Evolutionary conservation across 1,140 invertebrate genomes (phyloP).

Genomic region (Zophobas atratus): DNA sequence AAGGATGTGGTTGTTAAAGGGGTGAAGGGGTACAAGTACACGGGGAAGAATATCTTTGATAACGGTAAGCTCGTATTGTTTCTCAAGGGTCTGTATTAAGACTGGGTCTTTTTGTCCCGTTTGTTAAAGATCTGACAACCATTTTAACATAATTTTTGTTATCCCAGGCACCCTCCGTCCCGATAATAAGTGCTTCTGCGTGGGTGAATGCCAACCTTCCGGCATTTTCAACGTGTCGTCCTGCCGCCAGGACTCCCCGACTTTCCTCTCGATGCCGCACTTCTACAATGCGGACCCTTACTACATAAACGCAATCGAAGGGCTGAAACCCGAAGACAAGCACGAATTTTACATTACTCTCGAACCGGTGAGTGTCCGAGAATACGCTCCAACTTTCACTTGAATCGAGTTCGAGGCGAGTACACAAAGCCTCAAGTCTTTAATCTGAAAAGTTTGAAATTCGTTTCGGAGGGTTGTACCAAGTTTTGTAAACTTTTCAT

Average conservation of each 20-base stretch:
- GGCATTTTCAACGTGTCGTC: constrained; percentile 75
- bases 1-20: constrained; percentile 71
- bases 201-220: constrained; percentile 78
- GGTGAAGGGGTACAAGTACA: constrained; percentile 73
- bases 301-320: constrained; percentile 71
- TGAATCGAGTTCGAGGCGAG: not conserved
- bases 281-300: constrained; percentile 80
- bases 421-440: not conserved
- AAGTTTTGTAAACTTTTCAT: constrained; percentile 3
- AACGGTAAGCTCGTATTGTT: constrained; percentile 70
- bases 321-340: constrained; percentile 67
- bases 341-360: constrained; percentile 82
- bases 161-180: constrained; percentile 70
- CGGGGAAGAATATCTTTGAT: constrained; percentile 74
- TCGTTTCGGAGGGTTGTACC: not conserved
- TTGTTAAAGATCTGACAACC: too few species aligned
- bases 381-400: constrained; percentile 1
- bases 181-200: constrained; percentile 81
- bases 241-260: constrained; percentile 79
- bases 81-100: too few species aligned
- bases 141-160: constrained; percentile 56
- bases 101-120: too few species aligned
- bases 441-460: constrained; percentile 4
- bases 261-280: constrained; percentile 85
- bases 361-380: constrained; percentile 75